Percentiles rank a stretch among this genome's conserved stretches.
These are phyloP conservation scores for Orussus abietinus DNA, from an alignment of 1,140 invertebrate species.

Conservation along the genomic window DNA sequence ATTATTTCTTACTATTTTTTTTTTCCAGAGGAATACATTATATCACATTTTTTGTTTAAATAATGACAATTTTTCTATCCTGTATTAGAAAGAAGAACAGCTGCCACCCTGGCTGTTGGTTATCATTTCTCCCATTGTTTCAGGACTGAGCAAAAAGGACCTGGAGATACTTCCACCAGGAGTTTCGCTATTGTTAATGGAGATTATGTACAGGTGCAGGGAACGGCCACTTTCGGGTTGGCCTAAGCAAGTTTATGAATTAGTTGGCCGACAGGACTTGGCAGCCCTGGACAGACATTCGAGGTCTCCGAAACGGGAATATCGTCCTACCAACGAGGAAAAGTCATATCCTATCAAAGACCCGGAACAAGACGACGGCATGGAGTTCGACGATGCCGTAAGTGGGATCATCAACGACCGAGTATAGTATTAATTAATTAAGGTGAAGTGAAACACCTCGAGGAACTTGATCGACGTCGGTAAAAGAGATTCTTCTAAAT, in stretches of 20 bases:
- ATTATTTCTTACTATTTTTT: conserved; percentile 5
- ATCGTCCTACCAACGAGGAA: conserved; percentile 23
- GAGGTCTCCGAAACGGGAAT: conserved; percentile 16
- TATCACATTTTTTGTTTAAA: conserved; percentile 9
- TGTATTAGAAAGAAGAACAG: no score
- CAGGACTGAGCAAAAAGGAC: conserved; percentile 66
- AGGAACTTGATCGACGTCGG: no score
- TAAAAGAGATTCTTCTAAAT: no score
- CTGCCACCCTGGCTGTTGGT: not conserved
- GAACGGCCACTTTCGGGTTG: conserved; percentile 74
- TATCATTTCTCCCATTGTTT: conserved; percentile 1
- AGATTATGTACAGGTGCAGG: conserved; percentile 72
- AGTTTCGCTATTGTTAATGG: conserved; percentile 69
- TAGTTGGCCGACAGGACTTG: conserved; percentile 79
- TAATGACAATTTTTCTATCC: conserved; percentile 2
- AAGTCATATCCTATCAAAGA: conserved; percentile 40
- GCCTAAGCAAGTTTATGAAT: conserved; percentile 68
- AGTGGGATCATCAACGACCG: no score
- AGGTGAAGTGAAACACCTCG: no score
- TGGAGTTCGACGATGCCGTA: conserved; percentile 60
- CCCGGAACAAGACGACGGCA: conserved; percentile 61
- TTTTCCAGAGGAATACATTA: conserved; percentile 3
- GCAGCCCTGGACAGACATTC: conserved; percentile 55
- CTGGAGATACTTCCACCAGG: conserved; percentile 73
- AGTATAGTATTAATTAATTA: no score